These are phyloP conservation scores for Sturnus vulgaris DNA, from an alignment of 2,113 vertebrate species.

Conservation along the genomic window DNA sequence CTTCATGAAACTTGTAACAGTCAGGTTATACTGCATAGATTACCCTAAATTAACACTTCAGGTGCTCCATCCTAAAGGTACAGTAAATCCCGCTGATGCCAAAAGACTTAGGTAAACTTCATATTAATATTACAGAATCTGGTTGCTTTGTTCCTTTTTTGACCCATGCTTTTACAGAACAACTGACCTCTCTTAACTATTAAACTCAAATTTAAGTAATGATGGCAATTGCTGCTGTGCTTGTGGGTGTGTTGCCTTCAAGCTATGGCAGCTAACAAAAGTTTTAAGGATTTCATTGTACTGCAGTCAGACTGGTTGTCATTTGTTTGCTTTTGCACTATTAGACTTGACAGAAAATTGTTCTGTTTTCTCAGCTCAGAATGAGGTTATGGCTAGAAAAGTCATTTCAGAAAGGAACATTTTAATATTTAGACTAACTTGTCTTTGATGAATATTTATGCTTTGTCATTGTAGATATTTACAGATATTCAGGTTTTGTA, in stretches of 20 bases:
- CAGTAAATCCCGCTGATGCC: background rate
- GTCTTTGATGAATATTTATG: background rate
- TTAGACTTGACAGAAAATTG: constrained; percentile 16
- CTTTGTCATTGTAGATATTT: background rate
- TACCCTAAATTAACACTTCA: background rate
- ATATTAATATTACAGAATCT: background rate
- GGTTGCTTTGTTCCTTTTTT: background rate
- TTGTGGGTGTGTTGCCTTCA: constrained; percentile 18
- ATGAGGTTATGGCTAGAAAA: background rate
- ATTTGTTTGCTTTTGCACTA: background rate
- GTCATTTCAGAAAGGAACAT: background rate
- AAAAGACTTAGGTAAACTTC: background rate
- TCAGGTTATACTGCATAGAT: background rate
- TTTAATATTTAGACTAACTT: background rate
- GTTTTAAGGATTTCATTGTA: constrained; percentile 14
- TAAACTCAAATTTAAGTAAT: constrained; percentile 21
- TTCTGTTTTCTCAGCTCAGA: background rate
- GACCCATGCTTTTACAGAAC: background rate
- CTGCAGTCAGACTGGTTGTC: background rate
- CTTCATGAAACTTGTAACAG: background rate
- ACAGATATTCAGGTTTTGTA: background rate
- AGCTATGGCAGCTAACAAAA: constrained; percentile 4
- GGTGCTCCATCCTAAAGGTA: background rate
- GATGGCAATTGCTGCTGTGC: constrained; percentile 2
- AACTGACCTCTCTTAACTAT: background rate